phyloP scores from a whole-genome alignment of 2,888 invertebrate species.

The Steinernema hermaphroditum region DNA sequence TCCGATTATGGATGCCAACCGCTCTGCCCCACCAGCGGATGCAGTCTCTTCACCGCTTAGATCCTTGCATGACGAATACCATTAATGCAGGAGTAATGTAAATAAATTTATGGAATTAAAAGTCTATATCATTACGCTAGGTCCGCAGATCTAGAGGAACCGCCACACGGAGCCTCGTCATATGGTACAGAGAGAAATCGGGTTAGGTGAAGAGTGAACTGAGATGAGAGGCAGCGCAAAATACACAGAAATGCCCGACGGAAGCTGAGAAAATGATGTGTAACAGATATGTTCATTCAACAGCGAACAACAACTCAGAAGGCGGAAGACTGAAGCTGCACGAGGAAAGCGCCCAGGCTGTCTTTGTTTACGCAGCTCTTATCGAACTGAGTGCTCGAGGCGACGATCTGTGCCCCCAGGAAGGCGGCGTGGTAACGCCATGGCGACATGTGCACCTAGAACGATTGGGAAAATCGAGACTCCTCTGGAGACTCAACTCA shows the following conservation, averaged over 20 bases:
- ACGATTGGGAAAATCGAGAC: background rate
- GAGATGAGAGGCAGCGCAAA: constrained; percentile 27
- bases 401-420: constrained; percentile 71
- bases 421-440: constrained; percentile 72
- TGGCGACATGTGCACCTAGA: constrained; percentile 66
- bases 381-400: constrained; percentile 51
- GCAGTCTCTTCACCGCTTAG: too few relatives aligned
- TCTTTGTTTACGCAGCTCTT: constrained; percentile 49
- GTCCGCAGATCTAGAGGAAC: background rate
- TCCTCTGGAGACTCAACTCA: constrained; percentile 67
- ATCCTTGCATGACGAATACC: too few relatives aligned
- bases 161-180: background rate
- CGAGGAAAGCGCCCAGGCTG: constrained; percentile 53
- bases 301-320: constrained; percentile 12
- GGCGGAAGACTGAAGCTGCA: constrained; percentile 39
- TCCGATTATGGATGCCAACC: too few relatives aligned
- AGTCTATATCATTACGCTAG: constrained; percentile 8
- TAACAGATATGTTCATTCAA: constrained; percentile 25
- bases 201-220: background rate
- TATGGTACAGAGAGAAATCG: constrained; percentile 2
- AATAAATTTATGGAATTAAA: constrained; percentile 10
- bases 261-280: constrained; percentile 19
- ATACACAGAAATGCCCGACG: constrained; percentile 28
- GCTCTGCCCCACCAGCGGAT: too few relatives aligned
- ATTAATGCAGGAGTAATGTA: too few relatives aligned